Evolutionary conservation across 2,888 invertebrate species (phyloP).

Genomic region (Sinhomidia bicolor): DNA sequence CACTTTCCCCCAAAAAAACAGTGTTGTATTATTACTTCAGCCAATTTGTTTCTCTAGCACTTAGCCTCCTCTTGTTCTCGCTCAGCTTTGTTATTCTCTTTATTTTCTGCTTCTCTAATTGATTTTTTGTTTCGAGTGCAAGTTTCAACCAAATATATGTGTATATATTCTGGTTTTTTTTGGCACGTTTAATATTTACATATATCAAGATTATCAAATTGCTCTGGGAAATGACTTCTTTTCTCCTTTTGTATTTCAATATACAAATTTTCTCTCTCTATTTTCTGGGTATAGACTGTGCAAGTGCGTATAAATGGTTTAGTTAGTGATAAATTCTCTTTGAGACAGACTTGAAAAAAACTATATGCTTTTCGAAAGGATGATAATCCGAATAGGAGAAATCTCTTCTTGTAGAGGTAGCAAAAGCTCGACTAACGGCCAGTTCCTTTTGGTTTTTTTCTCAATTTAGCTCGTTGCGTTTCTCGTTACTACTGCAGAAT

Average conservation of each 20-base stretch:
- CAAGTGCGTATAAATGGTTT: slow-evolving; percentile 9
- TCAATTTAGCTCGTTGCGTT: background rate
- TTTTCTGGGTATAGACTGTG: background rate
- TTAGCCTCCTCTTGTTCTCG: background rate
- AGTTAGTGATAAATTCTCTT: slow-evolving; percentile 5
- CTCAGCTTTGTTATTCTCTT: background rate
- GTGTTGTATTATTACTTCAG: background rate
- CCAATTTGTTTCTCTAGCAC: slow-evolving; percentile 13
- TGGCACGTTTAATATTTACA: slow-evolving; percentile 17
- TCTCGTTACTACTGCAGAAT: background rate
- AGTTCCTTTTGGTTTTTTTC: background rate
- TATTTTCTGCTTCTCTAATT: slow-evolving; percentile 27
- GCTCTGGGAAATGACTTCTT: background rate
- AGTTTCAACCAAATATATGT: slow-evolving; percentile 14
- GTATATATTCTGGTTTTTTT: background rate
- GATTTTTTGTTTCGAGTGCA: slow-evolving; percentile 3
- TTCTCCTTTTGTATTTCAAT: background rate
- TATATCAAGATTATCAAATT: background rate
- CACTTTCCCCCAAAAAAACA: slow-evolving; percentile 2
- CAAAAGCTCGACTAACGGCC: slow-evolving; percentile 55
- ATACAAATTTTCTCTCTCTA: background rate
- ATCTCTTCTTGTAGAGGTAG: slow-evolving; percentile 49
- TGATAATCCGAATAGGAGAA: slow-evolving; percentile 16
- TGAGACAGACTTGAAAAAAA: no score
- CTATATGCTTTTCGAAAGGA: no score